Evolutionary conservation across 2,797 vertebrate genomes (phyloP).

Genomic region (Amblyraja radiata): DNA sequence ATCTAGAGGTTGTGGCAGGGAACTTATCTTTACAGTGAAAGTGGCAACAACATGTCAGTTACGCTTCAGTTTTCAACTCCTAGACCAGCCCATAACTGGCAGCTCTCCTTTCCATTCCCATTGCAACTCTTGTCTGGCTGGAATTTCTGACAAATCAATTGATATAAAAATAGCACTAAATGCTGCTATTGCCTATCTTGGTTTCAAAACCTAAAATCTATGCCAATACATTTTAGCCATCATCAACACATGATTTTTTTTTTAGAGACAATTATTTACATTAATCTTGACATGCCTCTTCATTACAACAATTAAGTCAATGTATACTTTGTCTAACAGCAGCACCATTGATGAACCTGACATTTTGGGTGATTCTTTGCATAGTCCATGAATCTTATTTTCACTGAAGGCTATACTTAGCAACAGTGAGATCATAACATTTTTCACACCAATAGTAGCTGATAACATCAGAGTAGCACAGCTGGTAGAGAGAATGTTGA

Average conservation of each 20-base stretch:
- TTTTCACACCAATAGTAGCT: too few relatives aligned
- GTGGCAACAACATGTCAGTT: too few relatives aligned
- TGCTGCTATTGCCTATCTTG: not conserved
- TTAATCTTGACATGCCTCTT: not conserved
- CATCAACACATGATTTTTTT: not conserved
- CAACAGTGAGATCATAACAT: not conserved
- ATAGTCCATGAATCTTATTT: not conserved
- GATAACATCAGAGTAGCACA: too few relatives aligned
- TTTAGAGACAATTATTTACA: not conserved
- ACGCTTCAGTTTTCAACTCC: not conserved
- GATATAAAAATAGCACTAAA: not conserved
- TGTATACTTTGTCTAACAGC: not conserved
- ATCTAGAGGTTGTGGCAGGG: not conserved
- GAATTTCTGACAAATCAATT: not conserved
- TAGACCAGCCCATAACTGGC: not conserved
- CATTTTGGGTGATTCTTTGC: not conserved
- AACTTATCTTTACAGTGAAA: not conserved
- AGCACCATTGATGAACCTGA: not conserved
- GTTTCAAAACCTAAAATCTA: not conserved
- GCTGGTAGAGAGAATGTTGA: too few relatives aligned
- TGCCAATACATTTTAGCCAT: not conserved
- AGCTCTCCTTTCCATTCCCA: too few relatives aligned
- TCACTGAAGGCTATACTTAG: not conserved
- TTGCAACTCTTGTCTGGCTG: not conserved
- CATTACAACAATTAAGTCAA: conserved; percentile 18